These are phyloP conservation scores for Protophormia terraenovae DNA, from an alignment of 2,888 invertebrate species.

Conservation along the genomic window DNA sequence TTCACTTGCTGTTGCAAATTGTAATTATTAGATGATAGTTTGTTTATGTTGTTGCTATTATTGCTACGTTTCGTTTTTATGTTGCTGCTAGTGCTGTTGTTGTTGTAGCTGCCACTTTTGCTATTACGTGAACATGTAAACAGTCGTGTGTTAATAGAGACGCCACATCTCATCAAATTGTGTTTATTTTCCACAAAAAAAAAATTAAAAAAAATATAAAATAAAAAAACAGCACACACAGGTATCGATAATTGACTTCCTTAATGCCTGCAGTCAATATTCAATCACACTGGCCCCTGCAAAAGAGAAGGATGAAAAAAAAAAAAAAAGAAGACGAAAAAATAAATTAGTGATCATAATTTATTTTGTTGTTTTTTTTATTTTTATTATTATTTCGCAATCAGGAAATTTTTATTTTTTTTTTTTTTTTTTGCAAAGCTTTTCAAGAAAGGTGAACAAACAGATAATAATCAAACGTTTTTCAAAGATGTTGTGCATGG, in stretches of 20 bases:
- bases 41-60: constrained; percentile 49
- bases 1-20: constrained; percentile 55
- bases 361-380: constrained; percentile 13
- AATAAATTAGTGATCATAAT: constrained; percentile 48
- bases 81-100: constrained; percentile 61
- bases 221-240: constrained; percentile 44
- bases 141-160: constrained; percentile 56
- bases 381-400: constrained; percentile 27
- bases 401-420: constrained; percentile 57
- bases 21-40: constrained; percentile 40
- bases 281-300: constrained; percentile 46
- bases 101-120: constrained; percentile 42
- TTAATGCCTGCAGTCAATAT: constrained; percentile 61
- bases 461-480: constrained; percentile 52
- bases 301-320: constrained; percentile 12
- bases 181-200: constrained; percentile 39
- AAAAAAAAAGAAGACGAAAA: constrained; percentile 36
- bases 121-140: constrained; percentile 61
- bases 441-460: constrained; percentile 59
- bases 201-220: background rate
- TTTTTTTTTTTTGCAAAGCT: constrained; percentile 30
- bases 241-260: constrained; percentile 66
- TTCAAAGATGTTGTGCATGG: constrained; percentile 13
- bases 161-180: constrained; percentile 66
- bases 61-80: constrained; percentile 69